Conservation (phyloP, 2,797 vertebrate species). For the Bucorvus abyssinicus region DNA sequence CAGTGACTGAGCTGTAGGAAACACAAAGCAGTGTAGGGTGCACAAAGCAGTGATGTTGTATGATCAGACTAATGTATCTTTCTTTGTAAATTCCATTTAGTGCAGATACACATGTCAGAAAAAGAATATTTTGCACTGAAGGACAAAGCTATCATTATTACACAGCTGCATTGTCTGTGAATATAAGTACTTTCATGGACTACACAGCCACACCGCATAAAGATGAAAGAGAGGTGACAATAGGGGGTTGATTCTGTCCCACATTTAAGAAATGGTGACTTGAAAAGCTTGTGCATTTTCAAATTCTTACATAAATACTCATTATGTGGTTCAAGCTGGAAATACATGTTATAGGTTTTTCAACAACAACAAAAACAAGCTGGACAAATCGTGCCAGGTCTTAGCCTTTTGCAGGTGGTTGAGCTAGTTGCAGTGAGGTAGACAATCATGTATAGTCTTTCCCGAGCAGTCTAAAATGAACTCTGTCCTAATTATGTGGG, state of each 20-base stretch:
- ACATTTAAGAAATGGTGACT: not conserved
- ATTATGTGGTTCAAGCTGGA: not conserved
- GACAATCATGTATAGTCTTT: not conserved
- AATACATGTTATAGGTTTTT: not conserved
- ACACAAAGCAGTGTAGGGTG: not conserved
- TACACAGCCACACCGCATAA: not conserved
- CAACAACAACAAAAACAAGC: not conserved
- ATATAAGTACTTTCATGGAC: not conserved
- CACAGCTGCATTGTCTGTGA: conserved; percentile 49
- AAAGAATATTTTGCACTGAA: conserved; percentile 33
- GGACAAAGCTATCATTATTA: conserved; percentile 51
- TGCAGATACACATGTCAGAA: conserved; percentile 31
- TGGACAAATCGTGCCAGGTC: not conserved
- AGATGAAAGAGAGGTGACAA: not conserved
- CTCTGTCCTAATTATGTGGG: not conserved
- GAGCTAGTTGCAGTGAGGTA: not conserved
- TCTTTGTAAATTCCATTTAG: conserved; percentile 50
- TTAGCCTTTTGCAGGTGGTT: not conserved
- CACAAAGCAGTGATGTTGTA: not conserved
- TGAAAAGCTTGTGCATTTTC: not conserved
- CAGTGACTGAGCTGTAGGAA: not conserved
- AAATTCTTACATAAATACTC: not conserved
- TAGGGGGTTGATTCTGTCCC: not conserved
- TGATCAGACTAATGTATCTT: not conserved
- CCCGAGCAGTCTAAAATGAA: not conserved